Conservation (phyloP, 2,888 invertebrate species). For the Apeira syringaria region DNA sequence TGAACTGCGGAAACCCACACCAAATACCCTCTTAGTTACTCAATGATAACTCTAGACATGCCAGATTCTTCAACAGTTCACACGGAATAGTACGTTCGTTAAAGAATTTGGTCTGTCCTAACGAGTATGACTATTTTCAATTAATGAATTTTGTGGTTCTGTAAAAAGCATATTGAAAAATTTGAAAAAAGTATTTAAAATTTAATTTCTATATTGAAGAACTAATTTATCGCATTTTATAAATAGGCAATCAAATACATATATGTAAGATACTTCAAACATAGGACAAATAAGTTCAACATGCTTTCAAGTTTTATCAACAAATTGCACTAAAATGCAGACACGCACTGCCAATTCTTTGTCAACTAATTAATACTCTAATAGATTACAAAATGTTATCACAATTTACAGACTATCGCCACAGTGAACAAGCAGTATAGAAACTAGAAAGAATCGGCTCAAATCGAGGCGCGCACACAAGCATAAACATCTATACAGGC, state of each 20-base stretch:
- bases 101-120: constrained; percentile 62
- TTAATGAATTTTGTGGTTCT: constrained; percentile 67
- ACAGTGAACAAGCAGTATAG: constrained; percentile 17
- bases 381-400: constrained; percentile 44
- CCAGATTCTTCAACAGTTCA: constrained; percentile 54
- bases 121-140: constrained; percentile 58
- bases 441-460: constrained; percentile 9
- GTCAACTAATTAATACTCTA: constrained; percentile 59
- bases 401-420: constrained; percentile 61
- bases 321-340: constrained; percentile 84
- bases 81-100: constrained; percentile 35
- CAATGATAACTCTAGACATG: constrained; percentile 51
- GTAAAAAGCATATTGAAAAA: constrained; percentile 81
- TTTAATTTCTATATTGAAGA: constrained; percentile 16
- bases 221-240: too few relatives aligned
- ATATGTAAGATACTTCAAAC: constrained; percentile 20
- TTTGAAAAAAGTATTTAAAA: constrained; percentile 39
- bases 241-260: constrained; percentile 18
- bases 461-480: background rate
- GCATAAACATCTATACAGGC: background rate
- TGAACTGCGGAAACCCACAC: constrained; percentile 82
- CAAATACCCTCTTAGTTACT: constrained; percentile 81
- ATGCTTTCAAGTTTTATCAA: constrained; percentile 64
- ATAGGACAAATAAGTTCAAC: constrained; percentile 69
- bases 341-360: constrained; percentile 81